phyloP scores from a whole-genome alignment of 2,797 vertebrate genomes.

The Acanthurus lineatus region DNA sequence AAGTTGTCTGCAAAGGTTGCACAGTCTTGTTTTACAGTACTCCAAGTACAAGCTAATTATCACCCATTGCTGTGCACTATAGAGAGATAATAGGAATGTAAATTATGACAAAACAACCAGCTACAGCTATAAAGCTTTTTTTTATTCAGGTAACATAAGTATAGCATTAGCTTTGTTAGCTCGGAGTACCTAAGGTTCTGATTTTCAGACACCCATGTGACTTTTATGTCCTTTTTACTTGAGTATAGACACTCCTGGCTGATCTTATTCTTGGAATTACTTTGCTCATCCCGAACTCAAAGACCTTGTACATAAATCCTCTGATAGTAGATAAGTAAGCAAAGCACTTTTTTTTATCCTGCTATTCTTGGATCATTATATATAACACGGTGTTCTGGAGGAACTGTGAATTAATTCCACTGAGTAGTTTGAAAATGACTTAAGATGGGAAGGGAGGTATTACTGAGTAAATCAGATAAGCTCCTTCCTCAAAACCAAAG shows the following conservation, averaged over 20 bases:
- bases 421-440: constrained; percentile 48
- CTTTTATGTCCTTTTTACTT: background rate
- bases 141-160: too few relatives aligned
- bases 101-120: background rate
- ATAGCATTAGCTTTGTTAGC: background rate
- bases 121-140: background rate
- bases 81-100: background rate
- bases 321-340: constrained; percentile 7
- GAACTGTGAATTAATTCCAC: constrained; percentile 36
- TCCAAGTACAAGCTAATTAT: constrained; percentile 1
- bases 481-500: constrained; percentile 53
- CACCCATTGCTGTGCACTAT: background rate
- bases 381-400: constrained; percentile 17
- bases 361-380: constrained; percentile 31
- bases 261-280: background rate
- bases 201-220: background rate
- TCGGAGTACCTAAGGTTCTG: background rate
- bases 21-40: background rate
- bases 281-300: constrained; percentile 15
- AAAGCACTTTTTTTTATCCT: constrained; percentile 21
- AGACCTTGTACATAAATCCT: constrained; percentile 26
- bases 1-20: background rate
- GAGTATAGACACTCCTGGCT: background rate
- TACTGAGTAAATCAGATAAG: constrained; percentile 53
- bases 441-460: constrained; percentile 32